Evolutionary conservation across 2,888 invertebrate genomes (phyloP).

Genomic region (Diaperis boleti): DNA sequence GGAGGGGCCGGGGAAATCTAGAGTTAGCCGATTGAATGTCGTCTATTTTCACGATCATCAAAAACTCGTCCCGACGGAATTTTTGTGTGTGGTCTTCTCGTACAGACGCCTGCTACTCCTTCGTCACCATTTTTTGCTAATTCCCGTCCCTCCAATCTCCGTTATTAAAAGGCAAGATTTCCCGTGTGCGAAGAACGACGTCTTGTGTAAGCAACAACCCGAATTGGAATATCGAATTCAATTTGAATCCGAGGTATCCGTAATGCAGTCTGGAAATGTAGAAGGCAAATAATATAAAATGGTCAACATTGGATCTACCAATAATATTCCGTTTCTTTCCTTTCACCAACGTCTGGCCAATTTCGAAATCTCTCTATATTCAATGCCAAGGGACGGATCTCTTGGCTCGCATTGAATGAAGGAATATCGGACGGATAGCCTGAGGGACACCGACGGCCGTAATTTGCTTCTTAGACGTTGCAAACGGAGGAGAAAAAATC

Average conservation of each 20-base stretch:
- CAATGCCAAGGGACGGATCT: conserved; percentile 38
- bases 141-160: neutral
- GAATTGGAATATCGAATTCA: conserved; percentile 50
- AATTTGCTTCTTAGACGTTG: conserved; percentile 22
- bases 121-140: neutral
- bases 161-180: conserved; percentile 8
- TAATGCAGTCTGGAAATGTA: conserved; percentile 45
- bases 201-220: conserved; percentile 42
- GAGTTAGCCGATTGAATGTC: too few relatives aligned
- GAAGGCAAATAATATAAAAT: conserved; percentile 49
- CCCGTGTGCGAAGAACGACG: conserved; percentile 14
- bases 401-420: conserved; percentile 28
- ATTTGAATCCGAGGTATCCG: conserved; percentile 49
- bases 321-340: conserved; percentile 43
- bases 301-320: conserved; percentile 49
- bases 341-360: conserved; percentile 37
- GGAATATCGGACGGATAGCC: conserved; percentile 35
- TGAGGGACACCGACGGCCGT: conserved; percentile 30
- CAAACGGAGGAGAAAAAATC: conserved; percentile 1
- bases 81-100: too few relatives aligned
- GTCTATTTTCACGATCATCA: too few relatives aligned
- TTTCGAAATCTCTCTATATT: conserved; percentile 43
- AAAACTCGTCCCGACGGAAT: too few relatives aligned
- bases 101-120: neutral
- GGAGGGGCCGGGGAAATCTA: too few relatives aligned